Base-by-base conservation (phyloP, 2,113 vertebrate species). In the Archocentrus centrarchus region DNA sequence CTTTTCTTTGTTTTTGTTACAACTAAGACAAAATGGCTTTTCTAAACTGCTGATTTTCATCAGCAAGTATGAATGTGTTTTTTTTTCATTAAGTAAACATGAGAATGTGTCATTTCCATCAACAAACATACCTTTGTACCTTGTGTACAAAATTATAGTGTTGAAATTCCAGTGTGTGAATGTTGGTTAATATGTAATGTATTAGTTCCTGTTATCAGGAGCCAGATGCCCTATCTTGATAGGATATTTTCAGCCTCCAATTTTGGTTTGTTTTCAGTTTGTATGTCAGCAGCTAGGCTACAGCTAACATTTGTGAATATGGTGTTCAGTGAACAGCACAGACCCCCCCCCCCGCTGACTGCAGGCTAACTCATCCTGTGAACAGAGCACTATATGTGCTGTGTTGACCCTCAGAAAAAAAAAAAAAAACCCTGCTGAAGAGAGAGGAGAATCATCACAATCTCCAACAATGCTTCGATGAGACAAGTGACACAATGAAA, bases 181-280 rank as follows among this genome's bases (percentile, higher is more conserved):
- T 64, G 35, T 30, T 88, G 86, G 93, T 94, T 94, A 95, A 95
- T 95, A 89, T 92, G 90, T 94, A 82, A 92, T 82, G 77, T 83
- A 92, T 86, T 93, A 77, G 81, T 79, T 79, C 32, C 68, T 82
- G 80, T 89, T 91, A 93, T 94, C 93, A 81, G 85, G 35, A 44
- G 59, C 59, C 39, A 87, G 91, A 91, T 93, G 90, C 86, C 81
- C 63, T 91, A 88, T 91, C 88, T 90, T 60, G 83, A 82, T 39
- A 10, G 37, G 37, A 86, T 91, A 89, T 92, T 91, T 92, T 92
- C 88, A 91, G 77, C 79, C 83, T 76, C 61, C 41, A 47, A 82
- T 76, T 75, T 61, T 79, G 27, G 66, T 85, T 86, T 84, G 75
- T 86, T 88, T 88, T 84, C 85, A 82, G n/a, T 77, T 78, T 86